phyloP scores from a whole-genome alignment of 2,113 vertebrate genomes.

The Guaruba guarouba region DNA sequence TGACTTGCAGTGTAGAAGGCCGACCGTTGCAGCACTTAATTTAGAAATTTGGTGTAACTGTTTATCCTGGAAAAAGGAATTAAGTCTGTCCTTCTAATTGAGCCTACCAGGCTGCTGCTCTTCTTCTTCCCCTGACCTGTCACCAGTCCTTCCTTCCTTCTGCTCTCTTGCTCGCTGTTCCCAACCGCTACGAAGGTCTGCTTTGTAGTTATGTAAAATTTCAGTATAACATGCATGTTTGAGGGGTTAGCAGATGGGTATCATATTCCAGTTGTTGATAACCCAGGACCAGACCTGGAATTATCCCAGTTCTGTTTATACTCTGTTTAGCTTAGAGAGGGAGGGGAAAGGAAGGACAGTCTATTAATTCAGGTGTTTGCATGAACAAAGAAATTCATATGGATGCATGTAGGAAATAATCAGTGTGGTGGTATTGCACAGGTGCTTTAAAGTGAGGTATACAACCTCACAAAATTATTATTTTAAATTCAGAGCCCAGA shows the following conservation, averaged over 20 bases:
- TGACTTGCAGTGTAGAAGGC: background rate
- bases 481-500: background rate
- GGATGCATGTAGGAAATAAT: background rate
- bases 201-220: slow-evolving; percentile 27
- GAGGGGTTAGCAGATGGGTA: background rate
- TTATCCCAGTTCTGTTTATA: background rate
- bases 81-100: background rate
- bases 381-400: background rate
- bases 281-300: background rate
- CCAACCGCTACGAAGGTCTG: background rate
- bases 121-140: background rate
- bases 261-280: background rate
- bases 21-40: slow-evolving; percentile 10
- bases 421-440: background rate
- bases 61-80: background rate
- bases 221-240: background rate
- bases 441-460: background rate
- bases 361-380: background rate
- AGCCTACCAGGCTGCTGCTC: background rate
- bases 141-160: background rate
- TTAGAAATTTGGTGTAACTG: background rate
- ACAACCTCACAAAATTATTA: background rate
- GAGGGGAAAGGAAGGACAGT: background rate
- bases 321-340: background rate
- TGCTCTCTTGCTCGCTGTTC: background rate